Percentiles rank a stretch among this genome's conserved stretches.
phyloP scores from a whole-genome alignment of 1,140 invertebrate genomes.

The Leptinotarsa undecemlineata region DNA sequence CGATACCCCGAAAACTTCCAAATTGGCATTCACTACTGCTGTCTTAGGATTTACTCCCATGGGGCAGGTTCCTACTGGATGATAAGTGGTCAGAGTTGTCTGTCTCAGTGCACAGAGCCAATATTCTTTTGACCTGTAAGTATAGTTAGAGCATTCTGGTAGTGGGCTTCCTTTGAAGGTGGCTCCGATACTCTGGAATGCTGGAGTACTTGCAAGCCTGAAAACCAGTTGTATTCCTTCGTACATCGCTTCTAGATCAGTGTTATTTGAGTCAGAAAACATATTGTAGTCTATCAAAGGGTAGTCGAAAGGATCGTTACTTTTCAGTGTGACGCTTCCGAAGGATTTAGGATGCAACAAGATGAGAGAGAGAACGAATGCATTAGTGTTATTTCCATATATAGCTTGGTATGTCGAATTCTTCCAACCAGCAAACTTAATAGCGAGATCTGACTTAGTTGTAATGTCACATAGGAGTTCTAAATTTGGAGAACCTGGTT shows the following conservation, averaged over 20 bases:
- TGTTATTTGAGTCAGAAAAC: conserved; percentile 64
- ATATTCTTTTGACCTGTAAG: conserved; percentile 37
- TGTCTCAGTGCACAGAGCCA: conserved; percentile 48
- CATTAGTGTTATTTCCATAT: conserved; percentile 70
- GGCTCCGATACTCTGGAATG: conserved; percentile 19
- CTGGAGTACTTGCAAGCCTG: conserved; percentile 9
- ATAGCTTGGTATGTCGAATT: not conserved
- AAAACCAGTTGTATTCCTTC: conserved; percentile 18
- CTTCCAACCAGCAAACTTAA: not conserved
- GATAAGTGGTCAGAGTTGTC: conserved; percentile 43
- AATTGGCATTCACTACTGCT: conserved; percentile 37
- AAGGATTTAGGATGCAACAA: conserved; percentile 68
- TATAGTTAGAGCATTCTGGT: conserved; percentile 46
- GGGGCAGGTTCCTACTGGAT: conserved; percentile 51
- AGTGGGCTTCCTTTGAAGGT: not conserved
- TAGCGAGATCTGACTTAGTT: not conserved
- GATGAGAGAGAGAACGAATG: conserved; percentile 68
- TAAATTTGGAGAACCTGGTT: not conserved
- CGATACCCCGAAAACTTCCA: conserved; percentile 39
- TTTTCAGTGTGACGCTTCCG: conserved; percentile 61
- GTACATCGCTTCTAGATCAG: conserved; percentile 7
- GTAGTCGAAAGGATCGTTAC: conserved; percentile 69
- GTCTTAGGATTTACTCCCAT: conserved; percentile 38
- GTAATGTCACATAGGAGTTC: not conserved
- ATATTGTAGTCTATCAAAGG: conserved; percentile 81